Evolutionary conservation across 2,888 invertebrate species (phyloP), one percentile per base, ranked within the genome.

Genomic region (Papilio protenor): DNA sequence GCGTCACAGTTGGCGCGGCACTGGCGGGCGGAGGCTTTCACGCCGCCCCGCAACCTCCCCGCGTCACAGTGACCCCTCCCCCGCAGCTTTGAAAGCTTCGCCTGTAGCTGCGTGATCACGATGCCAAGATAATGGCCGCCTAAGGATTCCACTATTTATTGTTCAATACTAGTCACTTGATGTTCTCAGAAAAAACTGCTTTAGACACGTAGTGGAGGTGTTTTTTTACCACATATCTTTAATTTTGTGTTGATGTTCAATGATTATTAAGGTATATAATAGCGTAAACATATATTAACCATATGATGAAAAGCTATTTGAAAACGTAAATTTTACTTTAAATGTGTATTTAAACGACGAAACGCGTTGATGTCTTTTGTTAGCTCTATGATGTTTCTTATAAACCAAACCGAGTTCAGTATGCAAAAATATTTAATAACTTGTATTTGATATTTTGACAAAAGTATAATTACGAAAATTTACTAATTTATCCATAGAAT

Each of bases 91-190:
- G 83, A 92, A 91, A 92, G 93, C 93, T 93, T 91, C 91, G 89
- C 87, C 90, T 90, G 87, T 88, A 87, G 88, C 89, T 89, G 90
- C 90, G 89, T 91, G 92, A 92, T 92, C 93, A 92, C 94, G 92
- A 92, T 92, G 88, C 91, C 87, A 87, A 92, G 93, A 94, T 94
- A 93, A 94, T 93, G 91, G 92, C 91, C 89, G 90, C 90, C 90
- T 90, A 90, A 91, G 91, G 91, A 92, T 91, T 93, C 89, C 89
- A 89, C 91, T 92, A 94, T 92, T 93, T 94, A 93, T 94, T 93
- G 92, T 93, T 91, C 90, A 88, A 90, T 91, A 88, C 88, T 86
- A 90, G 88, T 87, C 87, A 89, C 87, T 89, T 86, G 87, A 86
- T 82, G 86, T 90, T 90, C 89, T 84, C 79, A 87, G 89, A 91